Conservation (phyloP, 2,113 vertebrate genomes). For the Notothenia rossii region DNA sequence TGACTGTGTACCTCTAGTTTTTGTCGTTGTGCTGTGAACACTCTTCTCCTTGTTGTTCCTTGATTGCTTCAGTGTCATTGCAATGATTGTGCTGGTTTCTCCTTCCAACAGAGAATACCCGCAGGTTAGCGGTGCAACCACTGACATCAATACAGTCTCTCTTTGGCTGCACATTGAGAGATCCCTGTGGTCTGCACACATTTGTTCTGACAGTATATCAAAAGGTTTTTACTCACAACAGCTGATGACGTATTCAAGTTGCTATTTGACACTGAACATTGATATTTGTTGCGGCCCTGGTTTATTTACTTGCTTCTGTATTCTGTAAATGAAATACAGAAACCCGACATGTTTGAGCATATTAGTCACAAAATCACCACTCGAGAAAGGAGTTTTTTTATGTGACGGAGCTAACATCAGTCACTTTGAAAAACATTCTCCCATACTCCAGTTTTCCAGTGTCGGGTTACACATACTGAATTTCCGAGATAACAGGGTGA, state of each 20-base stretch:
- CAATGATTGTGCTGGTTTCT: conserved; percentile 34
- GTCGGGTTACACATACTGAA: conserved; percentile 31
- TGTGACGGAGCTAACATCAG: neutral
- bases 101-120: conserved; percentile 20
- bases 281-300: neutral
- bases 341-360: neutral
- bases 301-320: neutral
- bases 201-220: neutral
- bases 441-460: conserved; percentile 23
- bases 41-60: neutral
- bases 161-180: neutral
- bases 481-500: conserved; percentile 33
- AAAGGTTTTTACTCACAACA: conserved; percentile 2
- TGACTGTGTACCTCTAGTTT: neutral
- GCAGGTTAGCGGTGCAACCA: conserved; percentile 18
- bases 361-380: neutral
- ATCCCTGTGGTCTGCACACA: conserved; percentile 16
- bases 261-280: neutral
- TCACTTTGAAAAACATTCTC: conserved; percentile 1
- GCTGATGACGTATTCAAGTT: neutral
- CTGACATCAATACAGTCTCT: conserved; percentile 34
- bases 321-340: neutral
- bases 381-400: conserved; percentile 14
- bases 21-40: neutral
- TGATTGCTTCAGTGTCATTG: conserved; percentile 31